These are phyloP conservation scores for Acestrorhynchus altus DNA, from an alignment of 2,797 vertebrate species.

Conservation along the genomic window DNA sequence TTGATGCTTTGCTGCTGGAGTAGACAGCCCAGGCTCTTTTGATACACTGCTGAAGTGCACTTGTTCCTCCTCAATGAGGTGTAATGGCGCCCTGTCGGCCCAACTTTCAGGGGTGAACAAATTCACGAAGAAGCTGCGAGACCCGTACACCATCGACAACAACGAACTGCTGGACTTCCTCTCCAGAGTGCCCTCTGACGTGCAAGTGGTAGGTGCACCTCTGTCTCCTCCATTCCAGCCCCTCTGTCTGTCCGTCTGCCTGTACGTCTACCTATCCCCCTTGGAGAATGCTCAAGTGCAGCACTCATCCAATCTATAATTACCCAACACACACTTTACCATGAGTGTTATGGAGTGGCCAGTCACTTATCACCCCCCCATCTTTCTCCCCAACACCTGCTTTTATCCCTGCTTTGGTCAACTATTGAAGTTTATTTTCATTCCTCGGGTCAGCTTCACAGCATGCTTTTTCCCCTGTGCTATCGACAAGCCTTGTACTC, in stretches of 20 bases:
- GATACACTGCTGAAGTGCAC: constrained; percentile 44
- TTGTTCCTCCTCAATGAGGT: constrained; percentile 40
- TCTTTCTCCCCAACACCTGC: constrained; percentile 33
- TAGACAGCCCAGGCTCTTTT: constrained; percentile 41
- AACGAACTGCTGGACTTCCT: constrained; percentile 97
- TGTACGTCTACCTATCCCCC: constrained; percentile 10
- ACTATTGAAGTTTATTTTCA: constrained; percentile 29
- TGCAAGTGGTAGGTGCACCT: constrained; percentile 90
- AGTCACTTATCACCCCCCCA: constrained; percentile 35
- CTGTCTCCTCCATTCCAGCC: constrained; percentile 40
- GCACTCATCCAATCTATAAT: constrained; percentile 34
- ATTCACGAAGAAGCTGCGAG: constrained; percentile 98
- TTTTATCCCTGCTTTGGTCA: constrained; percentile 46
- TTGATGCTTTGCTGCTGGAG: constrained; percentile 54
- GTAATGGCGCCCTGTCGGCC: constrained; percentile 35
- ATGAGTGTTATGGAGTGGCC: constrained; percentile 36
- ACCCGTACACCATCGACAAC: constrained; percentile 96
- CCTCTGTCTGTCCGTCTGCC: constrained; percentile 17
- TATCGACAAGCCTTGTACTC: background rate
- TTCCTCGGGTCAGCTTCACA: constrained; percentile 14
- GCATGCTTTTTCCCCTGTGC: constrained; percentile 6
- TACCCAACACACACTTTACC: constrained; percentile 36
- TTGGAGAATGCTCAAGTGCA: constrained; percentile 24
- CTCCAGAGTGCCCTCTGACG: constrained; percentile 95
- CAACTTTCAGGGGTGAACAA: constrained; percentile 90